Percentiles rank a stretch among this genome's conserved stretches.
Evolutionary conservation across 2,797 vertebrate genomes (phyloP).

Genomic region (Lagocephalus sceleratus): DNA sequence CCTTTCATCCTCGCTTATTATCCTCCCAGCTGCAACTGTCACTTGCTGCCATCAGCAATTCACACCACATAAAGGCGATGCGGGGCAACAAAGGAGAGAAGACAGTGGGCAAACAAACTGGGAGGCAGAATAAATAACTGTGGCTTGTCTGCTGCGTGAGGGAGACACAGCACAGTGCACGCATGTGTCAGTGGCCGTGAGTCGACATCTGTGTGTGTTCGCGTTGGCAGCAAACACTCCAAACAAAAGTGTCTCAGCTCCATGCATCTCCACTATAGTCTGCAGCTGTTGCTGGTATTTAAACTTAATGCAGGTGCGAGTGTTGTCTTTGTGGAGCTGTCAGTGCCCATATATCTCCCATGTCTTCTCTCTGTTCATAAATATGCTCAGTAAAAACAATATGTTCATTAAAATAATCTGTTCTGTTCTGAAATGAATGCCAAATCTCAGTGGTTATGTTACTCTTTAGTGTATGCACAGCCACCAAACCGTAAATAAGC

Average conservation of each 20-base stretch:
- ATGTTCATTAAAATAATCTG: slow-evolving; percentile 6
- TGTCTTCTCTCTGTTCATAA: slow-evolving; percentile 17
- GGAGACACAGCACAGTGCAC: slow-evolving; percentile 36
- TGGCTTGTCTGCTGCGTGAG: slow-evolving; percentile 63
- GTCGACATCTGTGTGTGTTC: slow-evolving; percentile 17
- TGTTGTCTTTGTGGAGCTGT: slow-evolving; percentile 55
- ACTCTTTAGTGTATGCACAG: too few species aligned
- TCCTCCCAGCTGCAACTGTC: slow-evolving; percentile 65
- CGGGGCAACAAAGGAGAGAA: slow-evolving; percentile 64
- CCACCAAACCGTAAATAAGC: too few species aligned
- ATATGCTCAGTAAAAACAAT: slow-evolving; percentile 14
- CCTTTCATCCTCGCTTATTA: slow-evolving; percentile 52
- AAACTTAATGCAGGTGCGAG: slow-evolving; percentile 59
- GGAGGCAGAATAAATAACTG: slow-evolving; percentile 75
- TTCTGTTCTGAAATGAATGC: slow-evolving; percentile 1
- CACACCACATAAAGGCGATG: slow-evolving; percentile 64
- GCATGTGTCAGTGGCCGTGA: slow-evolving; percentile 27
- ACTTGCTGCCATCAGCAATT: slow-evolving; percentile 57
- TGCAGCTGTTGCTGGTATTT: slow-evolving; percentile 65
- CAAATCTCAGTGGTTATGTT: neutral
- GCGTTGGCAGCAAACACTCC: slow-evolving; percentile 67
- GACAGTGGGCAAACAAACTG: slow-evolving; percentile 71
- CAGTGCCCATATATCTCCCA: slow-evolving; percentile 7
- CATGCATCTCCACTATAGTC: slow-evolving; percentile 41
- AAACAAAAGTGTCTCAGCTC: slow-evolving; percentile 70